Base-by-base conservation (phyloP, 2,797 vertebrate species). In the Megalops cyprinoides region DNA sequence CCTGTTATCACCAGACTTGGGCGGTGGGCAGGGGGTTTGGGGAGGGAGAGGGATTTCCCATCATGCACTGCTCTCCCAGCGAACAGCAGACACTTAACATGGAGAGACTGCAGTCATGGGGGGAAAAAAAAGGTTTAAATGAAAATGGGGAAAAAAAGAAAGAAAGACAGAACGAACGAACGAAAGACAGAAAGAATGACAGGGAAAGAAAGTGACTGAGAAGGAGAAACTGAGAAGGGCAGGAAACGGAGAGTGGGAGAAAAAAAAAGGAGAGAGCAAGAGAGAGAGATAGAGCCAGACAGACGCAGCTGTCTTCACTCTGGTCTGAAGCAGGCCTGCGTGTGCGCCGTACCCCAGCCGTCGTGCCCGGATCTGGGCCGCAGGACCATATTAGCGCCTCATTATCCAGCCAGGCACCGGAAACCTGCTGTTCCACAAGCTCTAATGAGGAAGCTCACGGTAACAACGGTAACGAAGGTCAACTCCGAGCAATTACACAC, bases 381-480 rank as follows among this genome's bases (percentile, higher is more conserved):
- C 79, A 90, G 87, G 90, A 90, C 87, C 87, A 85, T 85, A 83
- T 84, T 84, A 88, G 84, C 89, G 87, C 90, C 91, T 94, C 92
- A 94, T 94, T 94, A 94, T 89, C 89, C 87, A 87, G 90, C 87
- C 82, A 87, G 82, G 25, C 46, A 84, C 81, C 31, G 55, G 79
- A 71, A 67, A 79, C 76, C 76, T 80, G 81, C 82, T 60, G 78
- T 75, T 91, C 92, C 91, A 91, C 87, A 86, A 86, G 85, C 91
- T 82, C 88, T 94, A 94, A 95, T 94, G 92, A 94, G 94, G 85
- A 91, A 84, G 84, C 88, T 90, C 87, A 87, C 85, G 85, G 85
- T 90, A 90, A 90, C 85, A 74, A 90, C 88, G 90, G 88, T 90
- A 92, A 92, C 90, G 91, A 93, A 94, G 94, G 93, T 94, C 93